Conservation (phyloP, 2,888 invertebrate species). For the Leptinotarsa tumamoca region DNA sequence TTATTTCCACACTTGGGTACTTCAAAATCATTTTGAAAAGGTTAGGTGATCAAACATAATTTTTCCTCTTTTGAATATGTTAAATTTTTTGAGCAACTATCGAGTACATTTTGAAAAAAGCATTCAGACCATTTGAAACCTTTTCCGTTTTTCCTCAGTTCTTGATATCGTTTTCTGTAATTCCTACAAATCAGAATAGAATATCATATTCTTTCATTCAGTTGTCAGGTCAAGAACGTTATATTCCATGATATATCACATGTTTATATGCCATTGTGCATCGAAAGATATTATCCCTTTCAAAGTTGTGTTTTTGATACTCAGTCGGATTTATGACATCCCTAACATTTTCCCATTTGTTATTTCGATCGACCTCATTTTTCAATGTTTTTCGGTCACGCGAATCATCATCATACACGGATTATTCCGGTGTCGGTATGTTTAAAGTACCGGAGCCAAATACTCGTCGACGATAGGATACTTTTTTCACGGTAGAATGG, state of each 20-base stretch:
- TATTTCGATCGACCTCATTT: conserved; percentile 2
- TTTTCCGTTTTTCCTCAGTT: too few species aligned
- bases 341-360: conserved; percentile 16
- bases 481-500: background rate
- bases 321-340: conserved; percentile 14
- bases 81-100: too few species aligned
- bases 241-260: conserved; percentile 17
- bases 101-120: too few species aligned
- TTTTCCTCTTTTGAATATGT: too few species aligned
- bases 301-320: conserved; percentile 6
- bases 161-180: too few species aligned
- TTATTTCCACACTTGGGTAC: too few species aligned
- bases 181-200: background rate
- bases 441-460: background rate
- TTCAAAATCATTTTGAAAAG: too few species aligned
- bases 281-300: conserved; percentile 15
- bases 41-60: too few species aligned
- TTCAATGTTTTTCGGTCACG: conserved; percentile 18
- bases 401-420: background rate
- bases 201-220: background rate
- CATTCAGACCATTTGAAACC: too few species aligned
- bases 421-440: background rate
- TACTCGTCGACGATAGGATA: background rate
- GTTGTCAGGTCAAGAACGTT: conserved; percentile 4
- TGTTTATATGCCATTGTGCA: conserved; percentile 15